Evolutionary conservation across 1,140 invertebrate genomes (phyloP).

Genomic region (Lordiphosa clarofinis): DNA sequence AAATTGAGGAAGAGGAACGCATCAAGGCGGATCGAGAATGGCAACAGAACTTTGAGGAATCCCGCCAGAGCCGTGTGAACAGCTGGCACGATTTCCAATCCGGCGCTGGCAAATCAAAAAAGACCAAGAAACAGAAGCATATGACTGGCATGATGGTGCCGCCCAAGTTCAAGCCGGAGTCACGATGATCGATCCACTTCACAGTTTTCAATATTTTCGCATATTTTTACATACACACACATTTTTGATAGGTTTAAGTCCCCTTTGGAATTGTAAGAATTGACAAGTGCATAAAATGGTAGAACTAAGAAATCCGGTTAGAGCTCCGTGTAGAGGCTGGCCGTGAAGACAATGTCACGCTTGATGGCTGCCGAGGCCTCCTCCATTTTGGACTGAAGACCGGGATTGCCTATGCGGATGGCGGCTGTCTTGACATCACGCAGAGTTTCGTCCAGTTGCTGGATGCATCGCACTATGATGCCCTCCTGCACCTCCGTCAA

Average conservation of each 20-base stretch:
- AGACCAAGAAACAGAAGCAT: slow-evolving; percentile 88
- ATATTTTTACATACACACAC: slow-evolving; percentile 50
- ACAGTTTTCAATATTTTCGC: slow-evolving; percentile 6
- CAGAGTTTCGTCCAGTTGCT: slow-evolving; percentile 95
- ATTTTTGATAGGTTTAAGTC: slow-evolving; percentile 64
- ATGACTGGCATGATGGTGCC: slow-evolving; percentile 87
- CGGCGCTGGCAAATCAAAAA: slow-evolving; percentile 84
- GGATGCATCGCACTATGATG: slow-evolving; percentile 98
- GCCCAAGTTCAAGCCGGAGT: slow-evolving; percentile 97
- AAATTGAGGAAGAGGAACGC: slow-evolving; percentile 95
- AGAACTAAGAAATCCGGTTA: slow-evolving; percentile 53
- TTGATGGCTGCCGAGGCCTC: slow-evolving; percentile 96
- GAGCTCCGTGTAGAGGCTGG: slow-evolving; percentile 92
- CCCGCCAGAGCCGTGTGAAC: slow-evolving; percentile 94
- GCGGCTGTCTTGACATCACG: slow-evolving; percentile 96
- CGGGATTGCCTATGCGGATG: slow-evolving; percentile 94
- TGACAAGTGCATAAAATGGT: slow-evolving; percentile 58
- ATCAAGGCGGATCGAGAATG: slow-evolving; percentile 94
- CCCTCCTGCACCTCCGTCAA: slow-evolving; percentile 98
- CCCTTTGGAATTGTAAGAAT: slow-evolving; percentile 55
- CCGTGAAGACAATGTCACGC: slow-evolving; percentile 98
- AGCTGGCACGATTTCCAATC: slow-evolving; percentile 98
- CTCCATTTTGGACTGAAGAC: slow-evolving; percentile 96
- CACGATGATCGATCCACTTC: slow-evolving; percentile 84
- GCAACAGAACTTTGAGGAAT: slow-evolving; percentile 99